A percentile compares a stretch with the other conserved stretches of the same genome.
Conservation (phyloP, 2,113 vertebrate species). For the Leptodactylus fuscus region DNA sequence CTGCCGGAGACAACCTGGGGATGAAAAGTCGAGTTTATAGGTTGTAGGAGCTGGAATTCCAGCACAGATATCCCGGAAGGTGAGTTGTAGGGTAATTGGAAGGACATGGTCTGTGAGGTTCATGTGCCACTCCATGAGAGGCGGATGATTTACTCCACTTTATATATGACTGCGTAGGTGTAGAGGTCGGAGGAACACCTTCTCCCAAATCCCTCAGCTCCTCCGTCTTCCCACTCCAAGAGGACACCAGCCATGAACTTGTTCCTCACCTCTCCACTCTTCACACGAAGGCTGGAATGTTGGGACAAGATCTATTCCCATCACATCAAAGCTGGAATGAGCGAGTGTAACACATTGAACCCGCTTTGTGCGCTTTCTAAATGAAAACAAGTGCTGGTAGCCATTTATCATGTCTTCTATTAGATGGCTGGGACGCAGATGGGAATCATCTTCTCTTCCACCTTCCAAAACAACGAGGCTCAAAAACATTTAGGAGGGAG, state of each 20-base stretch:
- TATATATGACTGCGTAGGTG: constrained; percentile 27
- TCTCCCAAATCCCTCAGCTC: constrained; percentile 10
- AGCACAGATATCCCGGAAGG: background rate
- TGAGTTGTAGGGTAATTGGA: constrained; percentile 22
- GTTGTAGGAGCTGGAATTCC: constrained; percentile 11
- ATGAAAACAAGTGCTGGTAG: constrained; percentile 42
- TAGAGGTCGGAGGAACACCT: background rate
- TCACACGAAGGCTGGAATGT: background rate
- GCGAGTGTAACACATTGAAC: constrained; percentile 6
- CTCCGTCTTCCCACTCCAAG: background rate
- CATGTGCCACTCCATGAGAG: background rate
- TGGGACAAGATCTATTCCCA: constrained; percentile 9
- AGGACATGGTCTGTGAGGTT: background rate
- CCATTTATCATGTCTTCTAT: constrained; percentile 49
- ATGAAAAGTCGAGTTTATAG: background rate
- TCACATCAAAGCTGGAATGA: constrained; percentile 42
- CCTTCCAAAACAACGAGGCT: constrained; percentile 21
- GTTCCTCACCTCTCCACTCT: constrained; percentile 7
- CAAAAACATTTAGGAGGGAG: background rate
- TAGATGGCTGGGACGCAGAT: constrained; percentile 39
- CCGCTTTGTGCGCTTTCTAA: background rate
- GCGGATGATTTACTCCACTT: background rate
- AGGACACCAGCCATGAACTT: background rate
- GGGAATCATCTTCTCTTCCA: constrained; percentile 27
- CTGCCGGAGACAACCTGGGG: background rate